A percentile compares a stretch with the other conserved stretches of the same genome.
These are phyloP conservation scores for Indicator indicator DNA, from an alignment of 2,113 vertebrate species.

Conservation along the genomic window DNA sequence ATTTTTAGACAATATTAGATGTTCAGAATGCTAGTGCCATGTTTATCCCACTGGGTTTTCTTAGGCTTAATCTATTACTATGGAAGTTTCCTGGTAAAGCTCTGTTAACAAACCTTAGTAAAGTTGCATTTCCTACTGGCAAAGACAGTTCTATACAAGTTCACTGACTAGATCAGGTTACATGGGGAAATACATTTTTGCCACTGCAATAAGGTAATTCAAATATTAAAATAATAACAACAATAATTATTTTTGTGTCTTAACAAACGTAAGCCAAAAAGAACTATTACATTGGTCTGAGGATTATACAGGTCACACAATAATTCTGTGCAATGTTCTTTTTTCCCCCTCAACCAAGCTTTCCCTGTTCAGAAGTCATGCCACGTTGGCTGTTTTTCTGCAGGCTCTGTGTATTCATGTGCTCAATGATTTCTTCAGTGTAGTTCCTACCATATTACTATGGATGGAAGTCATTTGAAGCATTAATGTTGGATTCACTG, in stretches of 20 bases:
- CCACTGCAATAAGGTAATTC: background rate
- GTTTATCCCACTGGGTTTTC: background rate
- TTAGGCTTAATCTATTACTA: background rate
- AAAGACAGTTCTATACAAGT: background rate
- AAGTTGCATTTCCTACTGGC: background rate
- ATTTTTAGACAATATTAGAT: background rate
- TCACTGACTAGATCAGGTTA: background rate
- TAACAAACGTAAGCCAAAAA: background rate
- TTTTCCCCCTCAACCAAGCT: background rate
- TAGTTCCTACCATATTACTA: background rate
- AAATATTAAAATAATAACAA: too few relatives aligned
- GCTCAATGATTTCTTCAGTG: background rate
- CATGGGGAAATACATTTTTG: background rate
- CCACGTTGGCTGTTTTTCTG: background rate
- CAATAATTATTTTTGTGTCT: background rate
- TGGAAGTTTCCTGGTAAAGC: background rate
- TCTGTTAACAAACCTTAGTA: background rate
- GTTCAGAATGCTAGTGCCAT: background rate
- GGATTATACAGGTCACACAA: background rate
- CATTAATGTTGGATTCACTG: background rate
- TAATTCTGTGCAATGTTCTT: background rate
- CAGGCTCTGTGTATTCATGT: background rate
- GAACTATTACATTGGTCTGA: background rate
- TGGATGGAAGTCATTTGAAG: background rate
- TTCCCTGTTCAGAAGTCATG: background rate